These are phyloP conservation scores for Eulemur rubriventer DNA, from an alignment of 2,797 vertebrate species.

Conservation along the genomic window DNA sequence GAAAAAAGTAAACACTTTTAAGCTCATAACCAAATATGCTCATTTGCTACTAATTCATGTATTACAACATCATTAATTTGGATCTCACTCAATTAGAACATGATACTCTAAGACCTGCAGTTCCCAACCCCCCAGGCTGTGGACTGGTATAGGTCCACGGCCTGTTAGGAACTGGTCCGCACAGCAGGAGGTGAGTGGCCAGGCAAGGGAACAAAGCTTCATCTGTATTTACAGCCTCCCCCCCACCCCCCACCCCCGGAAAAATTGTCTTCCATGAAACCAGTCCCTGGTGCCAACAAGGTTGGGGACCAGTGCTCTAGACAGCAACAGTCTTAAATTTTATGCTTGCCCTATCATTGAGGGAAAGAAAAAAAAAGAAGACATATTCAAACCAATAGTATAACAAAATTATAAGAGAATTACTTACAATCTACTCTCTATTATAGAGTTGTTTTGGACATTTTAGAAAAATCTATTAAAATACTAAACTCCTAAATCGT, in stretches of 20 bases:
- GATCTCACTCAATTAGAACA: slow-evolving; percentile 16
- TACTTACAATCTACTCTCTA: neutral
- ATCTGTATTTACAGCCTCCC: too few relatives aligned
- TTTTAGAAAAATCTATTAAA: slow-evolving; percentile 35
- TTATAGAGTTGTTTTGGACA: neutral
- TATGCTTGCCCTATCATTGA: neutral
- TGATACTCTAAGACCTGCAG: neutral
- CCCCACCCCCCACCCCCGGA: too few relatives aligned
- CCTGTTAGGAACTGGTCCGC: too few relatives aligned
- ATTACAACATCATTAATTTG: slow-evolving; percentile 20
- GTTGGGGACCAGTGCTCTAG: neutral
- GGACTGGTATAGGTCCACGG: too few relatives aligned
- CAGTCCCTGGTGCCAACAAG: too few relatives aligned
- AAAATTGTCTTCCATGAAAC: too few relatives aligned
- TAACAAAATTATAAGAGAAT: slow-evolving; percentile 27
- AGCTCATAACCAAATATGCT: neutral
- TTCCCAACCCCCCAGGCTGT: too few relatives aligned
- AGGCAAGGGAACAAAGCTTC: too few relatives aligned
- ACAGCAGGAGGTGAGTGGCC: too few relatives aligned
- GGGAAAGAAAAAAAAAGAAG: neutral
- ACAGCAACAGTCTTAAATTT: neutral
- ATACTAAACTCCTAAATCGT: neutral
- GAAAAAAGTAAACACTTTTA: slow-evolving; percentile 13
- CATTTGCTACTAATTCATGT: neutral
- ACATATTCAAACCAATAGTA: neutral